Conservation (phyloP, 2,113 vertebrate genomes). For the Cyphomyrus discorhynchus region DNA sequence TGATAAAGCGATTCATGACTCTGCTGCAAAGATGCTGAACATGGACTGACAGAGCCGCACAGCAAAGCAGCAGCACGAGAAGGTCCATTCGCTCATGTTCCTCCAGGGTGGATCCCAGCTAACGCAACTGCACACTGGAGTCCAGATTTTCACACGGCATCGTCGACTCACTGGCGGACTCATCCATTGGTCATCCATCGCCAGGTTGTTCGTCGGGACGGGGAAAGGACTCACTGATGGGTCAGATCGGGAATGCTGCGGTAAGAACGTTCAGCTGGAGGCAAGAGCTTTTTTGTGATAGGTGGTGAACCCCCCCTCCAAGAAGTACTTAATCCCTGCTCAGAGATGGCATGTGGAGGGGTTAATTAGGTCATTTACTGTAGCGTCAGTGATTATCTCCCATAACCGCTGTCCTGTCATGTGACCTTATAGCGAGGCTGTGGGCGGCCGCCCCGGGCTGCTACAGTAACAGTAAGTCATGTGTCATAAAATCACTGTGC, state of each 20-base stretch:
- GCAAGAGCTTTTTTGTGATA: neutral
- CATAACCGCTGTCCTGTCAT: neutral
- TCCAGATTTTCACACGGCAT: neutral
- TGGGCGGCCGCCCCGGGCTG: neutral
- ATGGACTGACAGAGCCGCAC: neutral
- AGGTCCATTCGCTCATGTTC: neutral
- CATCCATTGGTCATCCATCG: neutral
- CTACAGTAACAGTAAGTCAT: neutral
- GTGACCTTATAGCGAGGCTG: neutral
- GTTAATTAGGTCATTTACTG: conserved; percentile 9
- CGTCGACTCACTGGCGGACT: neutral
- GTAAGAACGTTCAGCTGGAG: neutral
- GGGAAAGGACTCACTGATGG: neutral
- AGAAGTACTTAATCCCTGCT: neutral
- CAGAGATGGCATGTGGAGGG: neutral
- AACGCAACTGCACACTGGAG: neutral
- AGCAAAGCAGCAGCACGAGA: neutral
- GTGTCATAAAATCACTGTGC: neutral
- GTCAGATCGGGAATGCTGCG: neutral
- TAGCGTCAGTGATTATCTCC: conserved; percentile 11
- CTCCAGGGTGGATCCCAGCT: neutral
- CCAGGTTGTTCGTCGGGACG: neutral
- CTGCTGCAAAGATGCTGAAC: neutral
- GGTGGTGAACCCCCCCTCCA: neutral
- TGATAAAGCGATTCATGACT: neutral